Evolutionary conservation across 1,140 invertebrate species (phyloP).

Genomic region (Drosophila pandora): DNA sequence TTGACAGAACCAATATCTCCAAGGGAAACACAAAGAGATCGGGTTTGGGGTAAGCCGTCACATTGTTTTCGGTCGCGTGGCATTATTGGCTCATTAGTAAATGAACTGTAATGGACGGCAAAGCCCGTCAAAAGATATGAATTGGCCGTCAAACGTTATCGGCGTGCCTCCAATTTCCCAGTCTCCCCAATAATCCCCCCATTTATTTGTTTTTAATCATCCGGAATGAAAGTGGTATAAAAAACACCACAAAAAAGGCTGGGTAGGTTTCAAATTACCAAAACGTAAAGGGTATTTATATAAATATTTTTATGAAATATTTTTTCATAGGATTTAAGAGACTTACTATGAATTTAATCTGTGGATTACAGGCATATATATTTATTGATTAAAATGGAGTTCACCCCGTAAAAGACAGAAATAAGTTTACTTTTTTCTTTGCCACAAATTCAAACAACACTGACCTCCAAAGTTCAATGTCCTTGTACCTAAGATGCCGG

Average conservation of each 20-base stretch:
- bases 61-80: constrained; percentile 40
- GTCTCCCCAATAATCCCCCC: constrained; percentile 19
- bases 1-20: constrained; percentile 17
- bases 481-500: background rate
- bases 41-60: constrained; percentile 14
- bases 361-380: too few species aligned
- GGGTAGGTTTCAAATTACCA: constrained; percentile 11
- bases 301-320: background rate
- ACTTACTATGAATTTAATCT: too few species aligned
- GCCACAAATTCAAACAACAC: constrained; percentile 1
- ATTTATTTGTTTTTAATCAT: constrained; percentile 45
- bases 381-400: too few species aligned
- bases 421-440: background rate
- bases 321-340: background rate
- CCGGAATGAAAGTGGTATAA: constrained; percentile 22
- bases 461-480: constrained; percentile 14
- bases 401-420: too few species aligned
- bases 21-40: background rate
- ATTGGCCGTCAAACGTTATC: constrained; percentile 22
- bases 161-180: background rate
- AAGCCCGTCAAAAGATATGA: constrained; percentile 66
- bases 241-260: background rate
- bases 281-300: background rate
- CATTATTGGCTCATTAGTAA: constrained; percentile 75
- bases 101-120: constrained; percentile 68